Base-by-base conservation (phyloP, 2,113 vertebrate genomes). In the Anoura caudifer region DNA sequence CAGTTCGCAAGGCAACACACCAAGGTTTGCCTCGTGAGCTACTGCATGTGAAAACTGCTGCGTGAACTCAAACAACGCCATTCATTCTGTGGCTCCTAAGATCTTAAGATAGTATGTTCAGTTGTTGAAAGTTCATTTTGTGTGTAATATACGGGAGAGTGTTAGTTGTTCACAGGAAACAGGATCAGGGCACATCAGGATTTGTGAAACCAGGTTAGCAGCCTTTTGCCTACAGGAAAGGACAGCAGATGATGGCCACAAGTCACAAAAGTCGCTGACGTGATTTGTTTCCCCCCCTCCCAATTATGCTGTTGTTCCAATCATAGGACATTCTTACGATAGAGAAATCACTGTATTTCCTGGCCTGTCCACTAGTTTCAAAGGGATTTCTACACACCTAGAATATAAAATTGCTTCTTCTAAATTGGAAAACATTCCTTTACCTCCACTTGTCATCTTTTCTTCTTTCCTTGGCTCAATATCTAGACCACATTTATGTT, bases 331-430 rank as follows among this genome's bases (percentile, higher is more conserved):
- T 72, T 94, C 69, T 41, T 50, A 75, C 20, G 41, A 61, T 0
- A 73, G 47, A 97, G 59, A 95, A 92, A 90, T 75, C 63, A 95
- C 70, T 75, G n/a, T 24, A 45, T 72, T 87, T 90, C 56, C 87
- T 91, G 36, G 19, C 19, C n/a, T 83, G 31, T 20, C 20, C 11
- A 17, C 26, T 75, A 59, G 79, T 76, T 91, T 87, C 61, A 52
- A 36, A 90, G 43, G 17, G 31, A 65, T 94, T 84, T 97, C 67
- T 67, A 88, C 14, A 90, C 41, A 75, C 22, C 38, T 82, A 56
- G 38, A 89, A 76, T 54, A 81, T 65, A 22, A 26, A 75, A 76
- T 63, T 1, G 28, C 22, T 75, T 79, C 89, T 47, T 91, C 70
- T 52, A 72, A 90, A 47, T 31, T 73, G 22, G 41, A 93, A 91